A percentile compares a stretch with the other conserved stretches of the same genome.
phyloP scores from a whole-genome alignment of 1,140 invertebrate genomes.

The Notospermus geniculatus region DNA sequence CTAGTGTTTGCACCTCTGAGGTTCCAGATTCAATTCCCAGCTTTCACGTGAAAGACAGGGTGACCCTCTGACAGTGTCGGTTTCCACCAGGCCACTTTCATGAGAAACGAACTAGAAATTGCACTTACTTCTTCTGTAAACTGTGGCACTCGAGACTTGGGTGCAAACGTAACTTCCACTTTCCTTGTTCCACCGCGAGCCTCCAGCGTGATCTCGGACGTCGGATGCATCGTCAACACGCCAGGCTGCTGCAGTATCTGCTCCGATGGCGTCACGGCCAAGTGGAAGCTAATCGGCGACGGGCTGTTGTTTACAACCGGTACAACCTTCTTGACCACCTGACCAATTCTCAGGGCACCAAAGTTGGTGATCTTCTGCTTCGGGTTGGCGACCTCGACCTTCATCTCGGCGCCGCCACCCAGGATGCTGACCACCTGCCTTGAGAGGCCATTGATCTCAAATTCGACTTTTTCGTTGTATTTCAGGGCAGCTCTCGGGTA shows the following conservation, averaged over 20 bases:
- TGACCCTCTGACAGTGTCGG: too few species aligned
- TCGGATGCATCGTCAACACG: conserved; percentile 37
- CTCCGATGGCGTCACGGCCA: conserved; percentile 42
- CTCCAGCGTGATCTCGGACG: conserved; percentile 40
- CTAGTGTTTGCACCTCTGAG: not conserved
- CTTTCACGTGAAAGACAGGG: not conserved
- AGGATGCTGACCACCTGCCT: conserved; percentile 45
- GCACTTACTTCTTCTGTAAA: conserved; percentile 54
- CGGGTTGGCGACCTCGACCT: conserved; percentile 52
- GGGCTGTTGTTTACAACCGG: conserved; percentile 53
- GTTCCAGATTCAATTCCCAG: not conserved
- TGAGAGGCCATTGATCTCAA: conserved; percentile 55
- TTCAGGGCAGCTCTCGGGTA: conserved; percentile 46
- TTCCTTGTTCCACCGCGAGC: conserved; percentile 43
- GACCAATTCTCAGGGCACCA: conserved; percentile 44
- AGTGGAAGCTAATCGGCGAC: conserved; percentile 48
- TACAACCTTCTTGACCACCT: conserved; percentile 44
- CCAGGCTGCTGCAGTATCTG: conserved; percentile 35
- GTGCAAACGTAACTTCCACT: conserved; percentile 43
- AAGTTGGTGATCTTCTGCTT: conserved; percentile 50
- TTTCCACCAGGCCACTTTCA: too few species aligned
- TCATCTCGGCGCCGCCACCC: conserved; percentile 52
- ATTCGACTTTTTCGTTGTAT: conserved; percentile 48
- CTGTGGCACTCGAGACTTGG: conserved; percentile 46
- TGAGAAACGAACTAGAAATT: too few species aligned